These are phyloP conservation scores for Cercopithecus mona DNA, from an alignment of 2,113 vertebrate genomes.

Conservation along the genomic window DNA sequence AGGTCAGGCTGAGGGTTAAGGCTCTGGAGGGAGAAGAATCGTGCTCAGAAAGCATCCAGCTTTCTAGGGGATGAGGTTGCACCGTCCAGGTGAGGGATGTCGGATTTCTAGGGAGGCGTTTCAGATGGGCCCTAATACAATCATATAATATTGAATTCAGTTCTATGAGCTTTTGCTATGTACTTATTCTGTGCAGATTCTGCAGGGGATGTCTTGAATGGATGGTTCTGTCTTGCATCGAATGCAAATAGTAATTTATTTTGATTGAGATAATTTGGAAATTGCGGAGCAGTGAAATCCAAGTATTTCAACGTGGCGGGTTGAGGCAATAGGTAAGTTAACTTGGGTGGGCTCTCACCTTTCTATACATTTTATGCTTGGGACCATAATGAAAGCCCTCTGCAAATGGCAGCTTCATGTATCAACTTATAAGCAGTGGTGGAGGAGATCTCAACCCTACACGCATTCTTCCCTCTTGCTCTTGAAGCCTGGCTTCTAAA, in stretches of 20 bases:
- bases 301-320: not conserved
- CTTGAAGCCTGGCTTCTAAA: not conserved
- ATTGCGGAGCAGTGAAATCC: not conserved
- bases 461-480: not conserved
- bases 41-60: not conserved
- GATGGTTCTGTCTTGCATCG: not conserved
- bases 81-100: not conserved
- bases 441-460: not conserved
- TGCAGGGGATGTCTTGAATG: not conserved
- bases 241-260: not conserved
- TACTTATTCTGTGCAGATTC: not conserved
- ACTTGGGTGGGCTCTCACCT: not conserved
- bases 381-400: accelerated
- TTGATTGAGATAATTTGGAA: not conserved
- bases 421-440: not conserved
- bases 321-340: not conserved
- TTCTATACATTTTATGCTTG: accelerated
- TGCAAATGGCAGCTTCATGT: accelerated
- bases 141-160: not conserved
- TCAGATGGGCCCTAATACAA: not conserved
- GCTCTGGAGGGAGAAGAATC: accelerated
- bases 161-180: not conserved
- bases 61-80: accelerated
- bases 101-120: not conserved
- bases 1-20: not conserved